Evolutionary conservation across 1,140 invertebrate species (phyloP), one percentile per base, ranked within the genome.

Genomic region (Papilio polytes): DNA sequence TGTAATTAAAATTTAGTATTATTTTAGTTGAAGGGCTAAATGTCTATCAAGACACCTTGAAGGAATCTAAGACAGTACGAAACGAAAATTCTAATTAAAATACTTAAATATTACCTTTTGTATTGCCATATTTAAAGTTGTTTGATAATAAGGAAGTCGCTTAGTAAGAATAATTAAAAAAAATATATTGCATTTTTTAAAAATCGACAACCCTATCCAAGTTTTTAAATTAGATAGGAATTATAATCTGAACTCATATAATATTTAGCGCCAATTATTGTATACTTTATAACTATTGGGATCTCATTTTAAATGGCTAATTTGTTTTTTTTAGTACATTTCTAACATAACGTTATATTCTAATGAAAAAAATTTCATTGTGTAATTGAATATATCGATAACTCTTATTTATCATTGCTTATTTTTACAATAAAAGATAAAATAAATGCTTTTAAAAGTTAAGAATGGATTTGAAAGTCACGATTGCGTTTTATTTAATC

Each of bases 401-500:
- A 15, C 3, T 70, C 63, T 70, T 70, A 70, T 1, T 70, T 70
- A 70, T 31, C 26, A 31, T 26, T 66, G 20, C 20, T 63, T 59
- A 59, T 59, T 59, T 63, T 63, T 63, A 63, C 59, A 63, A 22
- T 26, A 26, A 22, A 63, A 63, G 59, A 63, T 63, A 70, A 36
- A 70, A 70, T 31, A 15, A 70, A 70, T 70, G 63, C 26, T 36
- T 70, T 70, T 15, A 70, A 70, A 70, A 63, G 59, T 63, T 26
- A 63, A 63, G 59, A 63, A 63, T 63, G 59, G 4, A 26, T 63
- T 63, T 63, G 10, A 63, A 63, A 70, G 63, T 70, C 63, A 70
- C 63, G 63, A 70, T 36, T 31, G 63, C 18, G 63, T 31, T 15
- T 15, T 26, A 63, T 70, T 48, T 31, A 31, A 31, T 70, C 26